These are phyloP conservation scores for Gryllus longicercus DNA, from an alignment of 2,888 invertebrate genomes.

Conservation along the genomic window DNA sequence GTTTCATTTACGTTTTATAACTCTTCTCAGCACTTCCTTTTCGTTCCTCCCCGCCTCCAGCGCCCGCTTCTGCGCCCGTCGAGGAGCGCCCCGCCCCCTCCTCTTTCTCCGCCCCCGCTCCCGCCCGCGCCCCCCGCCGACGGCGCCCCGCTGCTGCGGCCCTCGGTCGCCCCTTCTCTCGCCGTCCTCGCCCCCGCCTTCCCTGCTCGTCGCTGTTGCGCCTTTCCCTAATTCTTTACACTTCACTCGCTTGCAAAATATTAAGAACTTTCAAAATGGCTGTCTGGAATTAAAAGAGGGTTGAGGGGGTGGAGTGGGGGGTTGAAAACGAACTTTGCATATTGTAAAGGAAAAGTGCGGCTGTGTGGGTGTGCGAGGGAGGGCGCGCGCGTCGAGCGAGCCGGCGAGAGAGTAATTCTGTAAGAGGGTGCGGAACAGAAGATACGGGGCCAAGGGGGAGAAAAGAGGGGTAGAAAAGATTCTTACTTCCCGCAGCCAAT, in stretches of 20 bases:
- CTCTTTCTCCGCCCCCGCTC: neutral
- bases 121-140: neutral
- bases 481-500: constrained; percentile 33
- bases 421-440: constrained; percentile 28
- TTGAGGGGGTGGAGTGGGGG: constrained; percentile 27
- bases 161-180: constrained; percentile 11
- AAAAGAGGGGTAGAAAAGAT: constrained; percentile 26
- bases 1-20: constrained; percentile 33
- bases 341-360: constrained; percentile 33
- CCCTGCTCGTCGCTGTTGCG: neutral
- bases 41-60: constrained; percentile 20
- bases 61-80: constrained; percentile 2
- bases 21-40: constrained; percentile 28
- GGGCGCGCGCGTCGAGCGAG: neutral
- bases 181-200: neutral
- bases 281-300: constrained; percentile 37
- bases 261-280: constrained; percentile 38
- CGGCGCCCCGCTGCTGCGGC: neutral
- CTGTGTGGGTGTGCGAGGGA: constrained; percentile 20
- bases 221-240: constrained; percentile 30
- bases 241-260: constrained; percentile 36
- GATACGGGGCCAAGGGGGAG: constrained; percentile 21
- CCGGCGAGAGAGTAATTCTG: constrained; percentile 2
- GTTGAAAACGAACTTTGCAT: constrained; percentile 36
- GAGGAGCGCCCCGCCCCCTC: neutral